Base-by-base conservation (phyloP, 2,888 invertebrate species). In the Neoascia interrupta region DNA sequence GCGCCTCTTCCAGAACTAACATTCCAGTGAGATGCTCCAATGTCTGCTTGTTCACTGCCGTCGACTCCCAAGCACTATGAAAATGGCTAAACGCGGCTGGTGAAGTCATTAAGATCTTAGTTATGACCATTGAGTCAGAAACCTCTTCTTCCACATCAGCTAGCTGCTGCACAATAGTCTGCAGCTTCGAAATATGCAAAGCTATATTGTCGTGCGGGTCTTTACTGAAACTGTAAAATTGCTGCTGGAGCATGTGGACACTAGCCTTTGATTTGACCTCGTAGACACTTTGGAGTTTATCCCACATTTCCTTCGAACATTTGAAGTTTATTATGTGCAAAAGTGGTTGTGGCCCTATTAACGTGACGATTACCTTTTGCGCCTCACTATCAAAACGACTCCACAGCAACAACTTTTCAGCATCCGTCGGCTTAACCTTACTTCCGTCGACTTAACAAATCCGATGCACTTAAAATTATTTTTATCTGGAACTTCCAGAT, bases 191-290 rank as follows among this genome's bases (percentile, higher is more conserved):
- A 26, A 81, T 61, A 8, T 73, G 72, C 18, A 53, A 53, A 10
- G 81, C 74, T 51, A 82, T 81, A 41, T 69, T 28, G 11, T 73
- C 79, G 36, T 64, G 51, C 6, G 63, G 51, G 53, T 75, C 66
- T 16, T 69, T 79, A 19, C 60, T 54, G 15, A 66, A 79, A 6
- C 64, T 63, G 18, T 81, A 81, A 72, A 81, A 82, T n/a, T 83
- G 56, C 39, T 85, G 84, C 26, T 85, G 85, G 1, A 85, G 36
- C 15, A 85, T 81, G 80, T 85, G 84, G 1, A 86, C 63, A 41
- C 74, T 84, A 2, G 84, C 84, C 11, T 83, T 84, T 0, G 84
- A 81, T 61, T 84, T 85, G 47, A 84, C 83, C 53, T 86, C 85
- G 60, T 84, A 86, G 0, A 85, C 47, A 5, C 37, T 51, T n/a